phyloP scores from a whole-genome alignment of 2,888 invertebrate genomes.

The Acanthosepion lycidas region DNA sequence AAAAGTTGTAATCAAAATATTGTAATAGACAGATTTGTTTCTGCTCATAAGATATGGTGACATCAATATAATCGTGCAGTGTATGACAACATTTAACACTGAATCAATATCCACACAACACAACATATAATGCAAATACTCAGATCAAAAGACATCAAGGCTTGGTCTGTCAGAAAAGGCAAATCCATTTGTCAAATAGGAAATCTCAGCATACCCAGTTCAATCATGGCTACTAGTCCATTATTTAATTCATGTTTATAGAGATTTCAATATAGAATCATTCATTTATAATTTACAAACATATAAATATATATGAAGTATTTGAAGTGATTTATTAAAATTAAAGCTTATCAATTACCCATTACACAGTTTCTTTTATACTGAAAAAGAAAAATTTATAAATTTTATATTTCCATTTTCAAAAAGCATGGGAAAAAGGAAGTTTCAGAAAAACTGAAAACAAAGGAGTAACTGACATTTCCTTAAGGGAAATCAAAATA shows the following conservation, averaged over 20 bases:
- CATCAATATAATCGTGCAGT: constrained; percentile 21
- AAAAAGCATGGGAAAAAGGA: neutral
- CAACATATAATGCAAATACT: neutral
- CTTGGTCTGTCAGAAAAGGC: neutral
- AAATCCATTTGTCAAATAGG: neutral
- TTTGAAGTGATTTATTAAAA: no score
- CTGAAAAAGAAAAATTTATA: neutral
- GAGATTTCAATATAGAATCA: no score
- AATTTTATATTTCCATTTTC: neutral
- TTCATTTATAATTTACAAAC: no score
- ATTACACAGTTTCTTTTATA: neutral
- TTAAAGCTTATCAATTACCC: no score
- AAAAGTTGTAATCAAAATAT: neutral
- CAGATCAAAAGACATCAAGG: neutral
- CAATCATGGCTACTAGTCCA: neutral
- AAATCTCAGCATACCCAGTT: neutral
- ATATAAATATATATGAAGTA: no score
- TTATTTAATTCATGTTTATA: neutral
- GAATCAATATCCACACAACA: neutral
- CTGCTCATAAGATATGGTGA: neutral
- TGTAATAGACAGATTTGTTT: neutral
- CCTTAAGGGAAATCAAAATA: neutral
- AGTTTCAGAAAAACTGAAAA: neutral
- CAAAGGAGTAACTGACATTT: neutral
- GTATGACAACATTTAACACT: neutral